Conservation (phyloP, 2,113 vertebrate species). For the Otus sunia region DNA sequence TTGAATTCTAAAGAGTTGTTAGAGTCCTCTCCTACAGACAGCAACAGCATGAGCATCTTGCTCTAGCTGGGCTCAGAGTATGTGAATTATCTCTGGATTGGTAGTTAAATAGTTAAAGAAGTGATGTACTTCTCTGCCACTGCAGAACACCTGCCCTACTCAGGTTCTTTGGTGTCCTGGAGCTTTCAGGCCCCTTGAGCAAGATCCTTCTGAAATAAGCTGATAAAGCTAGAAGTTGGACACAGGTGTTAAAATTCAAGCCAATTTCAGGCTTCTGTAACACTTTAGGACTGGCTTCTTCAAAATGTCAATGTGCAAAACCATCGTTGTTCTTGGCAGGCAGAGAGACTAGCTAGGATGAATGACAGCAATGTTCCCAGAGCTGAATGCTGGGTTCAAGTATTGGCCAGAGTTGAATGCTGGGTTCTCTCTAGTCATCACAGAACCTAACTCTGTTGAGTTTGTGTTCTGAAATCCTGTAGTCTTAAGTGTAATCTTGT, state of each 20-base stretch:
- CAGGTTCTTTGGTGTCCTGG: neutral
- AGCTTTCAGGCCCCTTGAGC: neutral
- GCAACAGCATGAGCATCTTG: accelerated
- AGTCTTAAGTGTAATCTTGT: neutral
- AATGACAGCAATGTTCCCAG: neutral
- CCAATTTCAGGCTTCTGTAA: neutral
- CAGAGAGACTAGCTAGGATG: too few species aligned
- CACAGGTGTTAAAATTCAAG: neutral
- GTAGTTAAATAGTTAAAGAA: neutral
- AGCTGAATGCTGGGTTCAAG: neutral
- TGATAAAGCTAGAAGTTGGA: neutral
- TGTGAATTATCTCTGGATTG: neutral
- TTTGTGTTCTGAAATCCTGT: neutral
- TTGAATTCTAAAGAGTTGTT: neutral
- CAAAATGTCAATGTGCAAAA: neutral
- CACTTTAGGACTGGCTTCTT: neutral
- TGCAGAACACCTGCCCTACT: neutral
- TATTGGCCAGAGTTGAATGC: neutral
- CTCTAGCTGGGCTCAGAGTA: neutral
- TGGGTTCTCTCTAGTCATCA: neutral
- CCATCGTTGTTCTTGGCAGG: neutral
- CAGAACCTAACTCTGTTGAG: neutral
- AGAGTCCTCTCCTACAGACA: neutral
- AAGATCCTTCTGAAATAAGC: neutral
- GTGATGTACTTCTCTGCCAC: neutral